Evolutionary conservation across 2,797 vertebrate genomes (phyloP), one percentile per base, ranked within the genome.

Genomic region (Thalassophryne amazonica): DNA sequence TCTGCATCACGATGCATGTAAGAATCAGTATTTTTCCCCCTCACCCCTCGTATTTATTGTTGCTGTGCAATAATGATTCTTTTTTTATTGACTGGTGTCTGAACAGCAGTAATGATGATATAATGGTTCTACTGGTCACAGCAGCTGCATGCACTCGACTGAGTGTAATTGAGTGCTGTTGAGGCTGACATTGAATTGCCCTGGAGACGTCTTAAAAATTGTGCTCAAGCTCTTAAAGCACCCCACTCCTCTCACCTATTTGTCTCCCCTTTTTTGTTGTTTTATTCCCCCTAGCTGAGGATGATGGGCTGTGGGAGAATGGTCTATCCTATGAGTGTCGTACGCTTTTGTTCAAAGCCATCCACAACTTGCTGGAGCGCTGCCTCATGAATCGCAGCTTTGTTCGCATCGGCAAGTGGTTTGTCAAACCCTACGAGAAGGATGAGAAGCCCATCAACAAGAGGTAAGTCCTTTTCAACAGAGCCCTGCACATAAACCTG

Each of bases 371-470:
- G 71, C 84, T 98, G 87, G 96, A 98, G 84, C 85, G 96, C 57
- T 98, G 96, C 57, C 89, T 98, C 68, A 96, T 98, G 94, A 95
- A 97, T 56, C 88, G 95, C 42, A 94, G 94, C 75, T 96, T 98
- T 32, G 93, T 97, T 17, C 94, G 96, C 60, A 93, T 98, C 49
- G 95, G 95, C 27, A 95, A 93, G 57, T 98, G 96, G 95, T 98
- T 98, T 66, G 96, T 98, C 73, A 98, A 97, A 79, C 96, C 96
- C 7, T 98, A 98, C 6, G 95, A 98, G 87, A 98, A 98, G 65
- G 95, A 98, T 64, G 96, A 98, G 84, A 98, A 98, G 85, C 96
- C 95, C 48, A 94, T 97, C 78, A 98, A 97, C 88, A 98, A 97
- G 85, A 98, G 97, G 96, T 98, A 89, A 18, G 15, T 33, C 42